These are phyloP conservation scores for Nomada fucata DNA, from an alignment of 2,888 invertebrate species.

Conservation along the genomic window DNA sequence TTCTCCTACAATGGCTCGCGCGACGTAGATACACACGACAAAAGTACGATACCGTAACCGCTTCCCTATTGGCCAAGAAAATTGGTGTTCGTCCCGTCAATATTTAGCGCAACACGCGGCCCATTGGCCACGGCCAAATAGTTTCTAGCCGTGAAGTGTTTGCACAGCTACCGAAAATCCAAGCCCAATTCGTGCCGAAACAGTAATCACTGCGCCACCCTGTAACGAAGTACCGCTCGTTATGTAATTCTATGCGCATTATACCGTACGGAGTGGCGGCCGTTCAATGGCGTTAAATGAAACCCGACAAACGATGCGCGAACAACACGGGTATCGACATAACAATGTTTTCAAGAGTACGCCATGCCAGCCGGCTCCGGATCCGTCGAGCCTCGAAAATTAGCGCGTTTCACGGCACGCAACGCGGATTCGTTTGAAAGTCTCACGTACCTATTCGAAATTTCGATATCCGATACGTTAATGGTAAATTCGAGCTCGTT, in stretches of 20 bases:
- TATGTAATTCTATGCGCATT: slow-evolving; percentile 69
- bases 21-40: not conserved
- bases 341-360: slow-evolving; percentile 56
- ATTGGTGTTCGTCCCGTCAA: slow-evolving; percentile 16
- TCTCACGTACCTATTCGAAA: slow-evolving; percentile 33
- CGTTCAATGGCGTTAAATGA: slow-evolving; percentile 65
- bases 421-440: slow-evolving; percentile 18
- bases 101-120: slow-evolving; percentile 11
- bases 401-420: slow-evolving; percentile 30
- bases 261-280: slow-evolving; percentile 55
- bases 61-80: slow-evolving; percentile 15
- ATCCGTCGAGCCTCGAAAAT: slow-evolving; percentile 39
- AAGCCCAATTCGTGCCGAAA: slow-evolving; percentile 46
- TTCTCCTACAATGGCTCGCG: not conserved
- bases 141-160: slow-evolving; percentile 47
- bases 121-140: slow-evolving; percentile 31
- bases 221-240: slow-evolving; percentile 66
- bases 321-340: slow-evolving; percentile 57
- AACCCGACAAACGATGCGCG: slow-evolving; percentile 58
- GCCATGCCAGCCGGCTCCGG: slow-evolving; percentile 19
- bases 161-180: slow-evolving; percentile 61
- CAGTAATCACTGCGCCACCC: slow-evolving; percentile 60
- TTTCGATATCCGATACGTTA: slow-evolving; percentile 58
- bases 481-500: slow-evolving; percentile 56
- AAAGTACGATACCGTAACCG: not conserved